phyloP scores from a whole-genome alignment of 2,888 invertebrate genomes.

The Caradrina kadenii region DNA sequence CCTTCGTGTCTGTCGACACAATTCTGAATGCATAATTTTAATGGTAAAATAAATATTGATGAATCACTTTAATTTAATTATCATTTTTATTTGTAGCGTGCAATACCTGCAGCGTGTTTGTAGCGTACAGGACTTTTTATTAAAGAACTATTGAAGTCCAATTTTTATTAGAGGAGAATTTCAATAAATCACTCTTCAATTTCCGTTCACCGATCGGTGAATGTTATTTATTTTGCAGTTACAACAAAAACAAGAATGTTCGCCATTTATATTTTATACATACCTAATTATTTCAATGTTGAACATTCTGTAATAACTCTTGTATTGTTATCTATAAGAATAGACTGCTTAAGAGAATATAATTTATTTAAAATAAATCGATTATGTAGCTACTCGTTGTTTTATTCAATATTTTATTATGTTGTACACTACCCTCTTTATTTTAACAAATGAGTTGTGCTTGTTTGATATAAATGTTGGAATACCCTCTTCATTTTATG shows the following conservation, averaged over 20 bases:
- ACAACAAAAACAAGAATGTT: conserved; percentile 19
- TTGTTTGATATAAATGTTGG: too few species aligned
- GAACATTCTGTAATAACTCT: conserved; percentile 51
- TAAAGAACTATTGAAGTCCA: background rate
- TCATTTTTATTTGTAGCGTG: conserved; percentile 1
- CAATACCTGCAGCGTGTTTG: conserved; percentile 18
- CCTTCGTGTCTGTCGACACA: background rate
- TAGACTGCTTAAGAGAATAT: conserved; percentile 80
- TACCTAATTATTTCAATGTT: conserved; percentile 55
- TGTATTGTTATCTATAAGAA: conserved; percentile 67
- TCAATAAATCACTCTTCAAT: background rate
- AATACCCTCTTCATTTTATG: too few species aligned
- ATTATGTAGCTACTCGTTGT: conserved; percentile 67
- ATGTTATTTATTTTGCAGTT: conserved; percentile 39
- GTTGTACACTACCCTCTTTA: background rate
- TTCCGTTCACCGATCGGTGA: conserved; percentile 16
- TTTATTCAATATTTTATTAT: conserved; percentile 2
- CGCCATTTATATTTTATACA: conserved; percentile 51
- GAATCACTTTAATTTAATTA: background rate
- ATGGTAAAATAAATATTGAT: background rate
- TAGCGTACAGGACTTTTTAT: background rate
- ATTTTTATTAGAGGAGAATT: conserved; percentile 8
- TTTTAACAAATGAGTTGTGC: background rate
- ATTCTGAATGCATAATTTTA: background rate
- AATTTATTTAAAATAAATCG: conserved; percentile 79